Conservation (phyloP, 2,888 invertebrate species). For the Vanessa cardui region DNA sequence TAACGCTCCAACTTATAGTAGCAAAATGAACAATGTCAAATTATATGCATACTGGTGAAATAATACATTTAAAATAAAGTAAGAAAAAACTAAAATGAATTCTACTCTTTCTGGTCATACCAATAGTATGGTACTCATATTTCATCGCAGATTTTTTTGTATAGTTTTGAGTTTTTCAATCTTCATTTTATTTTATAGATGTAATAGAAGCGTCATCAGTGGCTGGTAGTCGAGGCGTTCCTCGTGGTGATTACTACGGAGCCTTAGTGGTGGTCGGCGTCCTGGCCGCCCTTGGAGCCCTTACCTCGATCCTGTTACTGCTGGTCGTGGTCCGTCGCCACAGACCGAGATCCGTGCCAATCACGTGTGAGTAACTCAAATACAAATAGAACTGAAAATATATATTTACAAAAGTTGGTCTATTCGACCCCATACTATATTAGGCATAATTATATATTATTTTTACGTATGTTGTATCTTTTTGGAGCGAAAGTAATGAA, state of each 20-base stretch:
- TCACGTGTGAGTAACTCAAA: slow-evolving; percentile 65
- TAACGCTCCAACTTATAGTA: no score
- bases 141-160: background rate
- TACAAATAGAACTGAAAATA: background rate
- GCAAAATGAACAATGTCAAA: no score
- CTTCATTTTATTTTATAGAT: slow-evolving; percentile 54
- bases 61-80: no score
- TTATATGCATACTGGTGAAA: no score
- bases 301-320: slow-evolving; percentile 90
- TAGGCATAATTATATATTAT: no score
- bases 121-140: background rate
- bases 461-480: no score
- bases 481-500: no score
- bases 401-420: no score
- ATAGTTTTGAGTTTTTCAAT: background rate
- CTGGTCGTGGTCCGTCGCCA: slow-evolving; percentile 90
- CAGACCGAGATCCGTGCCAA: slow-evolving; percentile 77
- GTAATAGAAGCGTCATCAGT: slow-evolving; percentile 76
- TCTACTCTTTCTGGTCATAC: background rate
- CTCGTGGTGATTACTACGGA: slow-evolving; percentile 91
- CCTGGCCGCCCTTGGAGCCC: slow-evolving; percentile 91
- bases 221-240: slow-evolving; percentile 62
- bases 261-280: slow-evolving; percentile 94
- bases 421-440: no score
- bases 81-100: no score